Evolutionary conservation across 2,797 vertebrate species (phyloP).

Genomic region (Taeniopygia guttata): DNA sequence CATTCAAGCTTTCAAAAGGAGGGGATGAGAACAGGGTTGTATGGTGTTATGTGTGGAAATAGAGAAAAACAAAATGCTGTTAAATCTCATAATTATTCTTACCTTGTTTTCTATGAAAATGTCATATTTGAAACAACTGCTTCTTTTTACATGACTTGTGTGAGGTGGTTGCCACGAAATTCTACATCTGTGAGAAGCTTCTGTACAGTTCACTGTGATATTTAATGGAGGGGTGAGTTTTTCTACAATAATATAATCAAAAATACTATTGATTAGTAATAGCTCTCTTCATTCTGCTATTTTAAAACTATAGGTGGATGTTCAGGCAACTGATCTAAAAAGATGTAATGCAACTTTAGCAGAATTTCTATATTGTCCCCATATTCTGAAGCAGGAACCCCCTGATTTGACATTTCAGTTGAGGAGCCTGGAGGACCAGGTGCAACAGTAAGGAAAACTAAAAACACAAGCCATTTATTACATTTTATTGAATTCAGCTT

Average conservation of each 20-base stretch:
- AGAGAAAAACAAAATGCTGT: background rate
- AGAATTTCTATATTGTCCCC: background rate
- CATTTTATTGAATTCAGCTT: background rate
- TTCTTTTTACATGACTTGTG: background rate
- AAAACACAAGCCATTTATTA: background rate
- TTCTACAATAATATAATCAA: constrained; percentile 25
- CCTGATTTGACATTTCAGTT: background rate
- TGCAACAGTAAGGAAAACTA: background rate
- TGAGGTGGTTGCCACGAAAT: constrained; percentile 40
- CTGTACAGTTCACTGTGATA: constrained; percentile 38
- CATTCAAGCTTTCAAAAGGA: background rate
- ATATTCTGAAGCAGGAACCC: background rate
- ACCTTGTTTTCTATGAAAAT: constrained; percentile 46
- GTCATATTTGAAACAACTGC: constrained; percentile 18
- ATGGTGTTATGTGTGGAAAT: background rate
- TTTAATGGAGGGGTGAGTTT: constrained; percentile 56
- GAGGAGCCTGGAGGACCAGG: background rate
- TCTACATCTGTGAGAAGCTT: background rate
- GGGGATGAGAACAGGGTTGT: background rate
- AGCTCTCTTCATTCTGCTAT: background rate
- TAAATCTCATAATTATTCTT: background rate
- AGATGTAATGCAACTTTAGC: background rate
- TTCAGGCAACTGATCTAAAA: background rate
- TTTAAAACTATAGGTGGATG: background rate
- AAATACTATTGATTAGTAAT: background rate